phyloP scores from a whole-genome alignment of 2,113 vertebrate species.

The Aptenodytes patagonicus region DNA sequence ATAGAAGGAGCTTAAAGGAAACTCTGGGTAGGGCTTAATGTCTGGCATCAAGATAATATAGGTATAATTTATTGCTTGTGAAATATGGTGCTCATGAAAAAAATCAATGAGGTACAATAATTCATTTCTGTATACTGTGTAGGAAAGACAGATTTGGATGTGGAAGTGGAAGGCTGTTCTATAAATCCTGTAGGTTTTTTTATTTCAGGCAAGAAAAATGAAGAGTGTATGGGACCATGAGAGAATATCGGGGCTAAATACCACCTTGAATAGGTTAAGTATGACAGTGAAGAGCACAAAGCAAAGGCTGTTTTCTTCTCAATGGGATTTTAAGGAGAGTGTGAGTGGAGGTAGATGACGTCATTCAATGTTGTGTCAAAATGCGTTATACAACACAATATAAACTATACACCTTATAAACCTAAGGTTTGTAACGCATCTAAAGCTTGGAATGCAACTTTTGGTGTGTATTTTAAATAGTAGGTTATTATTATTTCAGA shows the following conservation, averaged over 20 bases:
- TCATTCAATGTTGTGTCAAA: neutral
- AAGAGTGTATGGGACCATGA: neutral
- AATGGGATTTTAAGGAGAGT: neutral
- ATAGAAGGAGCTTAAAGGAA: neutral
- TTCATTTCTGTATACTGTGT: neutral
- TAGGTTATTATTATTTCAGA: neutral
- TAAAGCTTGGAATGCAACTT: neutral
- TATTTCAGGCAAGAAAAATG: neutral
- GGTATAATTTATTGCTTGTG: neutral
- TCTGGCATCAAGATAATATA: neutral
- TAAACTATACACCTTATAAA: neutral
- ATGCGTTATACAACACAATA: neutral
- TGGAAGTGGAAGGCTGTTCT: neutral
- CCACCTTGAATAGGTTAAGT: neutral
- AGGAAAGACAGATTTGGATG: neutral
- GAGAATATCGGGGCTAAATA: neutral
- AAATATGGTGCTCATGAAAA: neutral
- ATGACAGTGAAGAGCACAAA: neutral
- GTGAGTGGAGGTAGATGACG: neutral
- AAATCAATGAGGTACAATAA: neutral
- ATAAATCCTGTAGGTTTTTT: neutral
- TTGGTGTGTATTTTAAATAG: neutral
- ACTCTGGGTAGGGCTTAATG: neutral
- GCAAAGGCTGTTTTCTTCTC: neutral
- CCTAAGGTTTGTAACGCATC: neutral